Evolutionary conservation across 2,888 invertebrate species (phyloP), one percentile per base, ranked within the genome.

Genomic region (Diachrysia chrysitis): DNA sequence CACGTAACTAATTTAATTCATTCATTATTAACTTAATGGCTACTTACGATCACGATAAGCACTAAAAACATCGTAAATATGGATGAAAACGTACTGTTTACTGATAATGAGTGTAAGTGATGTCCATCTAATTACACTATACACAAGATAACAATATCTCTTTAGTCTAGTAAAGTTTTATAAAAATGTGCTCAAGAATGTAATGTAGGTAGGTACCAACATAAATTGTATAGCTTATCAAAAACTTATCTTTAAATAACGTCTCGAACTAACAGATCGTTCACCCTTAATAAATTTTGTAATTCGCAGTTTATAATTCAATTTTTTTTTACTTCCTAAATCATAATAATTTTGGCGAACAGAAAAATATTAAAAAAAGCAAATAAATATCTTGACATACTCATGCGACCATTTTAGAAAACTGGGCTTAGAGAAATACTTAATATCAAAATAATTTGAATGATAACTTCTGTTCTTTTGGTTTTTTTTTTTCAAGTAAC

Each of bases 11-110:
- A 55, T 59, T 65, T 48, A 58, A 70, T 77, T 77, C 42, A 66
- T 71, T 71, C 57, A 64, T 69, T 65, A 77, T 77, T 74, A 71
- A 66, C 48, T 56, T 64, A 77, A 73, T 70, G 65, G 73, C 51
- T 61, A 61, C 60, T 67, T 64, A 69, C 54, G 21, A 35, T 10
- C 73, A 63, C 69, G 77, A 77, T 76, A 76, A 73, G 54, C 57
- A 17, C 51, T 66, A 76, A 73, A 63, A 66, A 74, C 78, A 66
- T 78, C 71, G 78, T 78, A 78, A 78, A 78, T 74, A 78, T 69
- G 46, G 66, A 69, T 58, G 48, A 66, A 25, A 68, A 56, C 51
- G 32, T 58, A 60, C 57, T 66, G 71, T 71, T 74, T 71, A 66
- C 61, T 53, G 63, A 66, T 77, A 77, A 71, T 68, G 51, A 64